Evolutionary conservation across 2,888 invertebrate genomes (phyloP).

Genomic region (Caenorhabditis zanzibari): DNA sequence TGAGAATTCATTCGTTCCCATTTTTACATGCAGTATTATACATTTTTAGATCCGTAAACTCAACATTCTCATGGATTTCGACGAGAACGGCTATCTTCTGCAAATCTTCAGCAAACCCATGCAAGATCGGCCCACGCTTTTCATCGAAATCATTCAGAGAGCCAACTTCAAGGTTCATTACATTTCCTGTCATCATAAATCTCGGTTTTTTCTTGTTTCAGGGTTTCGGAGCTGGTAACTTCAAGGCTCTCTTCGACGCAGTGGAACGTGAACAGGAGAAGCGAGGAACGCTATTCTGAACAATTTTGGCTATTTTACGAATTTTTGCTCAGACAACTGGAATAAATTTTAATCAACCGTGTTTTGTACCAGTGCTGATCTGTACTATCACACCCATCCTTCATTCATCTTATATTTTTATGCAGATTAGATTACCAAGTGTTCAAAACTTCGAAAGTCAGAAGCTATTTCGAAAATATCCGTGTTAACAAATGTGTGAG

Average conservation of each 20-base stretch:
- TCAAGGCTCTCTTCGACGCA: constrained; percentile 97
- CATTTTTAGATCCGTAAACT: constrained; percentile 72
- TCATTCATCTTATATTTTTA: not conserved
- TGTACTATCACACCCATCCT: not conserved
- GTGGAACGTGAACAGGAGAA: constrained; percentile 95
- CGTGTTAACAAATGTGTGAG: constrained; percentile 10
- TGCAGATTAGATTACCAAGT: not conserved
- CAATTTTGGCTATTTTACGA: not conserved
- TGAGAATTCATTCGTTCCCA: too few species aligned
- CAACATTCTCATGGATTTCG: constrained; percentile 81
- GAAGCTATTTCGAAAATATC: not conserved
- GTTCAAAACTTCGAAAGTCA: not conserved
- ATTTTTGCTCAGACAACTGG: not conserved
- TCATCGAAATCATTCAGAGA: constrained; percentile 96
- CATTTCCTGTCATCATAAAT: too few species aligned
- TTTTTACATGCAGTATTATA: too few species aligned
- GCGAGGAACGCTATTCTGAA: constrained; percentile 92
- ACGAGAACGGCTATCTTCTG: constrained; percentile 81
- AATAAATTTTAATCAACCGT: constrained; percentile 35
- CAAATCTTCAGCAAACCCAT: constrained; percentile 89
- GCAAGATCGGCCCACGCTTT: constrained; percentile 97
- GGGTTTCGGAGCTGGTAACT: constrained; percentile 99
- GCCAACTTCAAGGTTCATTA: constrained; percentile 88
- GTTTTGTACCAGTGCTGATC: not conserved
- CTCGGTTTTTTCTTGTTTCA: constrained; percentile 85